Evolutionary conservation across 2,113 vertebrate genomes (phyloP), one percentile per base, ranked within the genome.

Genomic region (Dipodomys spectabilis): DNA sequence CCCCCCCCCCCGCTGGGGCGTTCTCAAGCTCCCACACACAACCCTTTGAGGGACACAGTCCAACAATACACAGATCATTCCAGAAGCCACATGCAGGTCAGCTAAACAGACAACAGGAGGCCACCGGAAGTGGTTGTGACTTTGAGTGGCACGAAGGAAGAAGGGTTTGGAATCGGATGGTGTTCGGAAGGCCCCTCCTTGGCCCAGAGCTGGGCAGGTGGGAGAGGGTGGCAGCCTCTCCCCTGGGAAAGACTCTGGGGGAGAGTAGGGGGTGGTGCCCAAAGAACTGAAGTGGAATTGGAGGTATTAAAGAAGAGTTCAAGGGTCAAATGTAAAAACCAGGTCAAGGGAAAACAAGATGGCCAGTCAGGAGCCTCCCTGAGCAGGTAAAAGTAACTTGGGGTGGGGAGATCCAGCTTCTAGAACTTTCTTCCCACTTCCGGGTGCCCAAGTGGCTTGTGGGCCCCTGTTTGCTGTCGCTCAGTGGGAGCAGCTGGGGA

Each of bases 351-450:
- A n/a, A 35, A 39, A 74, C 25, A 82, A 16, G 80, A 7, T 30
- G 7, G 81, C 53, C 20, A 53, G 10, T 4, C 23, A 32, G 49
- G 11, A 92, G 32, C 16, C 27, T 85, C 49, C 67, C 19, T 69
- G 45, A 28, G 32, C n/a, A 30, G 69, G 39, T 79, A 86, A 71
- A 67, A 15, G 44, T 35, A 79, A 4, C 75, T 73, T 9, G 28
- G 12, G 25, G 28, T 74, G 30, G 20, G 49, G 82, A 72, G 25
- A 65, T 28, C 81, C 39, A 49, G 25, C 93, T 78, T 86, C 44
- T 72, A 45, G 84, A 74, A 27, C 1, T 39, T 80, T 87, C 85
- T 89, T 77, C 49, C 35, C 62, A 92, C 68, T 92, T 53, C 72
- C 23, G 0, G 57, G 71, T 82, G 53, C 39, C 83, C 69, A 75